These are phyloP conservation scores for Catostylus mosaicus DNA, from an alignment of 30 jellyfish, hydroid and myxozoan genomes.

Conservation along the genomic window DNA sequence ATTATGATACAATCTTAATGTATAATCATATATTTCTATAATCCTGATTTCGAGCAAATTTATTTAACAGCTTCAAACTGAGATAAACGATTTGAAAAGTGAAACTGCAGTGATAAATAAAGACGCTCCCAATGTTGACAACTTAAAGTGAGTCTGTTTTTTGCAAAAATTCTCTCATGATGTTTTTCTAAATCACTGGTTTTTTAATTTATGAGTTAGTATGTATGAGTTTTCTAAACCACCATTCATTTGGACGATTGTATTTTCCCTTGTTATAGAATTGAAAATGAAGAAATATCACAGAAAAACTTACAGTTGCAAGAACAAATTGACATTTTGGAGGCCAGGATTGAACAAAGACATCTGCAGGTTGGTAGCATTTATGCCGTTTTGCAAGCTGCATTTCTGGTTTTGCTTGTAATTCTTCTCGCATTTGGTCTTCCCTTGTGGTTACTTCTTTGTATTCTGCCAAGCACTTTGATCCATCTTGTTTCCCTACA, in stretches of 20 bases:
- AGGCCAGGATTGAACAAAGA: slow-evolving; percentile 65
- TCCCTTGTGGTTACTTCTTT: too few relatives aligned
- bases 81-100: slow-evolving; percentile 21
- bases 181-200: background rate
- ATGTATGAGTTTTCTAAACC: background rate
- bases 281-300: slow-evolving; percentile 36
- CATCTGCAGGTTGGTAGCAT: slow-evolving; percentile 64
- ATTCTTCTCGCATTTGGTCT: too few relatives aligned
- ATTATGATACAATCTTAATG: too few relatives aligned
- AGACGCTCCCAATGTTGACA: background rate
- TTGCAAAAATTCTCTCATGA: background rate
- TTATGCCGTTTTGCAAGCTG: too few relatives aligned
- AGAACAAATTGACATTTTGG: slow-evolving; percentile 65
- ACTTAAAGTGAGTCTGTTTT: slow-evolving; percentile 25
- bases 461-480: too few relatives aligned
- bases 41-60: too few relatives aligned
- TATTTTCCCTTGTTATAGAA: slow-evolving; percentile 6
- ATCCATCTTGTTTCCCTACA: too few relatives aligned
- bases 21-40: too few relatives aligned
- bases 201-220: background rate
- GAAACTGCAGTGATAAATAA: background rate
- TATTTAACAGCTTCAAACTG: slow-evolving; percentile 69
- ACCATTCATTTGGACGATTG: background rate
- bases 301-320: slow-evolving; percentile 20
- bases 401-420: too few relatives aligned